phyloP scores from a whole-genome alignment of 1,140 invertebrate species.

The Lucilia cuprina region DNA sequence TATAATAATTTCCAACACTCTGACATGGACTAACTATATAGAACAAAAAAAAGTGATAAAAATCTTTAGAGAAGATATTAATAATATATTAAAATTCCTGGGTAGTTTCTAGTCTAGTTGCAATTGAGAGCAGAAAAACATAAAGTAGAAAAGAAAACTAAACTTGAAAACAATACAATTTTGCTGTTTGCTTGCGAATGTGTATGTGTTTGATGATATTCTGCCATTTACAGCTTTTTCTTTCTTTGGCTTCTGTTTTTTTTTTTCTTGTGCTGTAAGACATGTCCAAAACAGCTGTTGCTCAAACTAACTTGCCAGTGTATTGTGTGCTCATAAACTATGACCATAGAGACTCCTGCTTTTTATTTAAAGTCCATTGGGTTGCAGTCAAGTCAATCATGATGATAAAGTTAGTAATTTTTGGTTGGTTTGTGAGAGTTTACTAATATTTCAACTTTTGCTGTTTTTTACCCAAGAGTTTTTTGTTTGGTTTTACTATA shows the following conservation, averaged over 20 bases:
- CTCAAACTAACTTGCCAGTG: conserved; percentile 13
- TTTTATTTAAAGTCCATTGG: not conserved
- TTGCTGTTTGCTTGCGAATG: not conserved
- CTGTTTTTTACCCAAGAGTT: not conserved
- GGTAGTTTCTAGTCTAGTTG: not conserved
- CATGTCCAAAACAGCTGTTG: conserved; percentile 22
- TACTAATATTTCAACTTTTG: not conserved
- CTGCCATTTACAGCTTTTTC: conserved; percentile 7
- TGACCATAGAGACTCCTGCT: not conserved
- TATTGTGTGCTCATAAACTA: not conserved
- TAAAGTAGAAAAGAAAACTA: no score
- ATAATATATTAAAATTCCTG: conserved; percentile 18
- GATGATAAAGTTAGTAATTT: not conserved
- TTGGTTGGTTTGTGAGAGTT: not conserved
- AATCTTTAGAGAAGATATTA: conserved; percentile 22
- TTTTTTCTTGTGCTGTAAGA: not conserved
- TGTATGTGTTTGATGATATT: not conserved
- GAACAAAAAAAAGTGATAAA: conserved; percentile 21
- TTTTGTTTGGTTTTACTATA: not conserved
- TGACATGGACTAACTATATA: not conserved
- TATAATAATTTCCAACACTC: not conserved
- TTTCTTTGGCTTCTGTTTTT: not conserved
- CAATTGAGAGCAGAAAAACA: not conserved
- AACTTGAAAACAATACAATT: no score
- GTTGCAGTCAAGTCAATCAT: not conserved